Evolutionary conservation across 37 sponge, comb jelly and placozoan genomes (phyloP).

Genomic region (Diacarnus erythraeanus): DNA sequence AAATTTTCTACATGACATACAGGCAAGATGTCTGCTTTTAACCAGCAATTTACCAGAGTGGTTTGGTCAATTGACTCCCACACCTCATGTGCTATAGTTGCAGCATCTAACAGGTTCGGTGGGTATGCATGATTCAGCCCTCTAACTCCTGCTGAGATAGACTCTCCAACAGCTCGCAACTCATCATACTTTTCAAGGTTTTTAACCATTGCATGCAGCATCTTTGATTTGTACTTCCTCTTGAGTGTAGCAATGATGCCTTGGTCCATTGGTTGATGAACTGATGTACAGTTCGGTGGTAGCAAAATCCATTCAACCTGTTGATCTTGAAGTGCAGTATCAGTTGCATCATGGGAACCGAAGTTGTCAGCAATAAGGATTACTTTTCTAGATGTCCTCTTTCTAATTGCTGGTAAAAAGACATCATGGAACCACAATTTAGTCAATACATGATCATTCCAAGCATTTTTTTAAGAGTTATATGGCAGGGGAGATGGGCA

Average conservation of each 20-base stretch:
- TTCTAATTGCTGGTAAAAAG: slow-evolving; percentile 15
- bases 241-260: slow-evolving; percentile 17
- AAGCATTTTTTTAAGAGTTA: slow-evolving; percentile 11
- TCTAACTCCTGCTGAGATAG: not conserved
- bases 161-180: not conserved
- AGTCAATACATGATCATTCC: slow-evolving; percentile 4
- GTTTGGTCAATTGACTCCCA: not conserved
- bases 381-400: slow-evolving; percentile 17
- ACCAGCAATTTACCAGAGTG: not conserved
- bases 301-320: slow-evolving; percentile 1
- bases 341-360: slow-evolving; percentile 3
- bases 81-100: not conserved
- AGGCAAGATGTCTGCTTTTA: not conserved
- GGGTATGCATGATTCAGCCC: not conserved
- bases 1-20: not conserved
- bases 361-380: slow-evolving; percentile 14
- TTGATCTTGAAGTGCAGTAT: slow-evolving; percentile 10
- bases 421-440: slow-evolving; percentile 3
- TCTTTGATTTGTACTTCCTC: slow-evolving; percentile 9
- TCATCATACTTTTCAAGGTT: slow-evolving; percentile 3
- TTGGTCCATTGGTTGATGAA: slow-evolving; percentile 15
- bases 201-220: slow-evolving; percentile 8
- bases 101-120: slow-evolving; percentile 2
- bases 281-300: slow-evolving; percentile 19
- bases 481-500: slow-evolving; percentile 19